Evolutionary conservation across 1,140 invertebrate genomes (phyloP), one percentile per base, ranked within the genome.

Genomic region (Asobara japonica): DNA sequence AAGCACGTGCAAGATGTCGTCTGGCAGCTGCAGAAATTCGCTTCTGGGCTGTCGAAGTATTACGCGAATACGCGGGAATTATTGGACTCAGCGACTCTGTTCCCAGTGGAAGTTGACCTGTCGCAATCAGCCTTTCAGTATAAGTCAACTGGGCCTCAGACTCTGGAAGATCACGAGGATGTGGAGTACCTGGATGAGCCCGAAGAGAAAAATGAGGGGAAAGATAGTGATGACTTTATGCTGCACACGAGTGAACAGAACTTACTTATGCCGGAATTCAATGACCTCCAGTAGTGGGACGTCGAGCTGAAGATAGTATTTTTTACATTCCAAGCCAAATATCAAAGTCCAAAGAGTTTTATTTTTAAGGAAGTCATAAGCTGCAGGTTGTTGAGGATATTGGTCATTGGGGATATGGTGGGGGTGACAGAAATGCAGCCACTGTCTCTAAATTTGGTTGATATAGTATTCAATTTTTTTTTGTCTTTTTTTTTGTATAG

Each of bases 1-100:
- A 99, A 99, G 86, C 97, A 99, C 86, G 96, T 98, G 0, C 96
- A 97, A 86, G 95, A 97, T 79, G 90, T 97, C n/a, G 95, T 95
- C 1, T 92, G 92, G 79, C 95, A 97, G 80, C 84, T 97, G 20
- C 91, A 94, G 71, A 91, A 93, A 74, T 90, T 97, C 69, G 91
- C 96, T 1, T 90, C 92, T 56, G 93, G 93, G 11, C 89, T 99
- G 71, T 91, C 94, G 2, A 91, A 93, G 69, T 95, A 97, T 78
- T 91, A 93, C 77, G 86, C 89, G 65, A 90, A 89, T 51, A 88
- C 89, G 0, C 87, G 90, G 48, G 90, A 92, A 51, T 89, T 96
- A 74, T 87, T 97, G 41, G 91, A 93, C 30, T 90, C 92, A 45
- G 91, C 92, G 0, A 90, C 92, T 0, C 89, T 98, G 5, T 99